These are phyloP conservation scores for Thymelicus sylvestris DNA, from an alignment of 2,888 invertebrate species.

Conservation along the genomic window DNA sequence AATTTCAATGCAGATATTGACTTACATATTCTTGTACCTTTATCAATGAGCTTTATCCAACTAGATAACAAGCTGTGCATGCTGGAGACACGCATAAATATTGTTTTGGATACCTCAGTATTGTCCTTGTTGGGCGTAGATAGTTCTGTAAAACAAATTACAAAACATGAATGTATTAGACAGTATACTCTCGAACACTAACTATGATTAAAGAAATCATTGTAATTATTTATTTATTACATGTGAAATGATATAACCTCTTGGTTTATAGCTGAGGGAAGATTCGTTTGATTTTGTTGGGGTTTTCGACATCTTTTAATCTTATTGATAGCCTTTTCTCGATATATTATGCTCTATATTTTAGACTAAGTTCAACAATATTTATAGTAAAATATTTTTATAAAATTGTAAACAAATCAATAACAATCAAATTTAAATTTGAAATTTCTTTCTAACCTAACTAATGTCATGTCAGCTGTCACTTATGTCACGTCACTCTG, in stretches of 20 bases:
- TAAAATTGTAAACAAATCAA: no score
- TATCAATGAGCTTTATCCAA: conserved; percentile 65
- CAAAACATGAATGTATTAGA: background rate
- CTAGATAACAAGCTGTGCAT: conserved; percentile 62
- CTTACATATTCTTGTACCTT: conserved; percentile 64
- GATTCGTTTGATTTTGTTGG: conserved; percentile 51
- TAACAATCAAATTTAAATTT: no score
- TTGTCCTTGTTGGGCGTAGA: conserved; percentile 64
- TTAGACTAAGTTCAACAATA: no score
- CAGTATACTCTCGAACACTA: no score
- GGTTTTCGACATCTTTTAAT: conserved; percentile 58
- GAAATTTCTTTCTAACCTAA: no score
- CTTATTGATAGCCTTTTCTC: background rate
- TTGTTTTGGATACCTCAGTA: conserved; percentile 67
- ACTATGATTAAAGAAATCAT: no score
- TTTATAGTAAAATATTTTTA: no score
- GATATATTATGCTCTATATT: no score
- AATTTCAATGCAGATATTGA: conserved; percentile 63
- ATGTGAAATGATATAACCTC: conserved; percentile 51
- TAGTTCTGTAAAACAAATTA: conserved; percentile 59
- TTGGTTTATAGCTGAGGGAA: conserved; percentile 53
- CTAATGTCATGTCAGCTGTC: no score
- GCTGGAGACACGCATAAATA: conserved; percentile 68
- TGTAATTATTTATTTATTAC: background rate
- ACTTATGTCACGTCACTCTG: no score